Evolutionary conservation across 2,113 vertebrate species (phyloP).

Genomic region (Nothobranchius kuhntae): DNA sequence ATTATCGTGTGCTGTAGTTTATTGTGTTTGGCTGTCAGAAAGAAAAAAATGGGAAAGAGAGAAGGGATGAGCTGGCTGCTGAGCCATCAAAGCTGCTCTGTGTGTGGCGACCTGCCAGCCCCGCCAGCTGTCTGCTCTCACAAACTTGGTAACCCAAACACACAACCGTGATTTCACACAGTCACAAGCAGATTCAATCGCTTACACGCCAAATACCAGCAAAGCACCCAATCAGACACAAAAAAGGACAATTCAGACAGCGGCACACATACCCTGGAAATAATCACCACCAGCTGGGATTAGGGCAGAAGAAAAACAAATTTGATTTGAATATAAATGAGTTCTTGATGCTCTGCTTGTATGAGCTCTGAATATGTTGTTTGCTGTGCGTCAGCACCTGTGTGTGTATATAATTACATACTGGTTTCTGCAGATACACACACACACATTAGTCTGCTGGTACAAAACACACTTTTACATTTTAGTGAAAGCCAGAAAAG

Average conservation of each 20-base stretch:
- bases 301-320: constrained; percentile 32
- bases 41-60: constrained; percentile 28
- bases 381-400: constrained; percentile 11
- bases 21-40: constrained; percentile 58
- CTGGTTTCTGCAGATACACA: background rate
- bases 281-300: constrained; percentile 43
- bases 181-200: constrained; percentile 22
- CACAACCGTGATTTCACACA: constrained; percentile 38
- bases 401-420: constrained; percentile 19
- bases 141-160: constrained; percentile 56
- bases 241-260: constrained; percentile 34
- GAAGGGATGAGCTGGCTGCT: constrained; percentile 52
- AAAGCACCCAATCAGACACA: constrained; percentile 35
- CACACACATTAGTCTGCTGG: background rate
- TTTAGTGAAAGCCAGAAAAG: constrained; percentile 10
- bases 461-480: background rate
- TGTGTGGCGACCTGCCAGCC: constrained; percentile 37
- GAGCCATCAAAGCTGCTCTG: constrained; percentile 56
- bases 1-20: constrained; percentile 64
- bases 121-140: constrained; percentile 16
- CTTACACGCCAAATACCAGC: constrained; percentile 21
- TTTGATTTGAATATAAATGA: constrained; percentile 50
- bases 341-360: constrained; percentile 20
- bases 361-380: constrained; percentile 17
- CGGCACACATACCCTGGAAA: constrained; percentile 25